Conservation (phyloP, 1,140 invertebrate genomes). For the Doryteuthis pealeii region DNA sequence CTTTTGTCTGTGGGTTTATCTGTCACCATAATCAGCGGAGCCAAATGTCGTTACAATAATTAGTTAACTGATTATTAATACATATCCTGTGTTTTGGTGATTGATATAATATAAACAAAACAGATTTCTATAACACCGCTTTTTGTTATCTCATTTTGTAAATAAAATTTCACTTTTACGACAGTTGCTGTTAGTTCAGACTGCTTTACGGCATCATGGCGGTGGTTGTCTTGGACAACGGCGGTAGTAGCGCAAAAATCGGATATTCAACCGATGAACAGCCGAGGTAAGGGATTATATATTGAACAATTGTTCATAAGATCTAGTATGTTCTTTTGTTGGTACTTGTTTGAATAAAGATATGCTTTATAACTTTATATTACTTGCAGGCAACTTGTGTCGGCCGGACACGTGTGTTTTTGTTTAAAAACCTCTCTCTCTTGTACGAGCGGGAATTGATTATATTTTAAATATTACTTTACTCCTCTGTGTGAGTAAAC, state of each 20-base stretch:
- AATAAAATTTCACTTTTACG: background rate
- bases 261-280: slow-evolving; percentile 72
- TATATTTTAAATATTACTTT: no score
- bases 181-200: background rate
- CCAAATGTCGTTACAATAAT: no score
- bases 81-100: no score
- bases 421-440: background rate
- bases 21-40: no score
- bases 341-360: background rate
- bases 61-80: no score
- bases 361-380: no score
- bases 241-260: slow-evolving; percentile 81
- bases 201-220: slow-evolving; percentile 38
- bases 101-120: no score
- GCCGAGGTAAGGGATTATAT: slow-evolving; percentile 66
- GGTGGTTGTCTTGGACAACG: slow-evolving; percentile 81
- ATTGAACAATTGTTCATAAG: background rate
- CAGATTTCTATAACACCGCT: no score
- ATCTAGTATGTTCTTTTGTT: background rate
- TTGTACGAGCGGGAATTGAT: background rate
- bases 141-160: slow-evolving; percentile 4
- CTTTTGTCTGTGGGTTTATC: no score
- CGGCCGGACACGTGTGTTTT: background rate
- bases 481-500: no score
- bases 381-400: background rate